These are phyloP conservation scores for Drosophila subpulchrella DNA, from an alignment of 1,140 invertebrate genomes.

Conservation along the genomic window DNA sequence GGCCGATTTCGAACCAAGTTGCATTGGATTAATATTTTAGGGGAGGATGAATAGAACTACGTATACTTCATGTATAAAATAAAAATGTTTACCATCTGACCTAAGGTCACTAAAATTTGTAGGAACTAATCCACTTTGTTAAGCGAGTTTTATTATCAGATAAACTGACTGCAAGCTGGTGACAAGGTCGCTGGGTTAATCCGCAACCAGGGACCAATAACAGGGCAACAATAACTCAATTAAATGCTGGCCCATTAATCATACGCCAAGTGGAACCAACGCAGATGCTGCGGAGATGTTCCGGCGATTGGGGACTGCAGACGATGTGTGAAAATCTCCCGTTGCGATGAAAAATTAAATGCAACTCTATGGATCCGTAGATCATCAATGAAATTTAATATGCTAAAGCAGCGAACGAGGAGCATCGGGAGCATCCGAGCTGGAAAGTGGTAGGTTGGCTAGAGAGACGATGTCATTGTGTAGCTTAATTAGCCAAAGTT, in stretches of 20 bases:
- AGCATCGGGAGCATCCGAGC: constrained; percentile 16
- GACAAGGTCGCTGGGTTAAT: constrained; percentile 81
- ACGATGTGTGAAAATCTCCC: constrained; percentile 82
- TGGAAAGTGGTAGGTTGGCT: neutral
- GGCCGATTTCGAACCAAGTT: neutral
- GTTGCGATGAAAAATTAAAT: constrained; percentile 82
- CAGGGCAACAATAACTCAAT: constrained; percentile 74
- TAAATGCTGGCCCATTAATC: constrained; percentile 74
- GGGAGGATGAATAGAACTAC: neutral
- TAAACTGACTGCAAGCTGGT: constrained; percentile 32
- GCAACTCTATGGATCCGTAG: constrained; percentile 74
- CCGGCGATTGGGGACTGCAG: constrained; percentile 24
- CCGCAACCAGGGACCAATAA: constrained; percentile 28
- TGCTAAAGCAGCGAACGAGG: constrained; percentile 42
- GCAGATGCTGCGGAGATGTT: constrained; percentile 15
- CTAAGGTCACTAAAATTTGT: neutral
- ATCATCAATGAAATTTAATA: constrained; percentile 84
- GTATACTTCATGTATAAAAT: too few relatives aligned
- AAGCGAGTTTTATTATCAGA: constrained; percentile 13
- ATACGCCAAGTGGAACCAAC: constrained; percentile 61
- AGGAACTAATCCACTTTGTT: constrained; percentile 3
- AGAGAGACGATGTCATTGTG: constrained; percentile 72
- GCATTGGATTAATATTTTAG: constrained; percentile 7
- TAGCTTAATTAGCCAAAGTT: constrained; percentile 78
- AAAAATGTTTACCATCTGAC: neutral